Evolutionary conservation across 2,888 invertebrate genomes (phyloP).

Genomic region (Drosophila setosimentum): DNA sequence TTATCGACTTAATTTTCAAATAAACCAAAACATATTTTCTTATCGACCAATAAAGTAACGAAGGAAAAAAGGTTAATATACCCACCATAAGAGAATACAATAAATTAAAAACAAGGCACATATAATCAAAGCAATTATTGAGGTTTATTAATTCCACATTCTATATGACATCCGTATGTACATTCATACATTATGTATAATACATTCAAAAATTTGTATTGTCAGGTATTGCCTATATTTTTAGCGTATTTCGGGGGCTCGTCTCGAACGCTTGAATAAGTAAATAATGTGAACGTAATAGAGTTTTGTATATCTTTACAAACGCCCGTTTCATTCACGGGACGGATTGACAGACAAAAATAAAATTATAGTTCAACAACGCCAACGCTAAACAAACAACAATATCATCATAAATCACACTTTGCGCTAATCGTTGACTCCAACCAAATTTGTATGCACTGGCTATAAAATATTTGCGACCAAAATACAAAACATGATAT

Average conservation of each 20-base stretch:
- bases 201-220: background rate
- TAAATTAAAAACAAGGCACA: background rate
- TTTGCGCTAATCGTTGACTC: slow-evolving; percentile 34
- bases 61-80: background rate
- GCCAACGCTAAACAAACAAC: background rate
- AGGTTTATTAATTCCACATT: background rate
- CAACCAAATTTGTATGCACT: slow-evolving; percentile 11
- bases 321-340: slow-evolving; percentile 14
- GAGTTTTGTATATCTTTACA: slow-evolving; percentile 22
- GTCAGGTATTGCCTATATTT: slow-evolving; percentile 9
- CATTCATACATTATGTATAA: background rate
- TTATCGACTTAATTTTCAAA: background rate
- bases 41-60: background rate
- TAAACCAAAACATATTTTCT: background rate
- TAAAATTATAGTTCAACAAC: slow-evolving; percentile 3
- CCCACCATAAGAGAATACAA: background rate
- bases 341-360: background rate
- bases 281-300: slow-evolving; percentile 31
- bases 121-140: background rate
- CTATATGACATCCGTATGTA: background rate
- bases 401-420: slow-evolving; percentile 20
- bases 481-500: slow-evolving; percentile 20
- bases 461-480: slow-evolving; percentile 35
- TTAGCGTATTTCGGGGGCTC: slow-evolving; percentile 51
- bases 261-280: slow-evolving; percentile 32